phyloP scores from a whole-genome alignment of 2,888 invertebrate genomes.

The Plemyria rubiginata region DNA sequence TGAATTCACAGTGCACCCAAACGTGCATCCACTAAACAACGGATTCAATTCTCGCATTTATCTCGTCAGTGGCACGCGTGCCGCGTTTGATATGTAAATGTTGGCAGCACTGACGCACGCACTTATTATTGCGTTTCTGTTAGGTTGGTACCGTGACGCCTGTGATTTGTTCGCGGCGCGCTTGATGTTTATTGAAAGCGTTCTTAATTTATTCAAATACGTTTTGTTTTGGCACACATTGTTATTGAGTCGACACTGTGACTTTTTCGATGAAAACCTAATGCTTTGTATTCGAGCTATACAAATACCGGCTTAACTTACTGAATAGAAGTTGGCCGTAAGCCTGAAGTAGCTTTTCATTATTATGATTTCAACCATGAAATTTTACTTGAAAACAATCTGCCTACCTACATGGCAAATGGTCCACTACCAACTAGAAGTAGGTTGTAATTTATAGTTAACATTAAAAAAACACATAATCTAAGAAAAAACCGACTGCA shows the following conservation, averaged over 20 bases:
- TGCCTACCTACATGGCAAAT: no score
- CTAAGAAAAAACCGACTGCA: no score
- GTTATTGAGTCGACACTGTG: neutral
- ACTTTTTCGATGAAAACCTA: neutral
- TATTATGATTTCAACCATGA: no score
- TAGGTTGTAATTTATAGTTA: no score
- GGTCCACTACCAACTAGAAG: no score
- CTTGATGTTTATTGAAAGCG: conserved; percentile 28
- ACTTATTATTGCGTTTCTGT: conserved; percentile 44
- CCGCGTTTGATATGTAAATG: conserved; percentile 58
- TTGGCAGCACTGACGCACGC: conserved; percentile 36
- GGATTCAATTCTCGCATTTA: conserved; percentile 38
- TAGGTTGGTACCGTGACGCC: conserved; percentile 31
- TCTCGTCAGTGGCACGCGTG: conserved; percentile 33
- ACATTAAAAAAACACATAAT: no score
- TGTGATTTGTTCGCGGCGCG: conserved; percentile 30
- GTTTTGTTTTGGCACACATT: conserved; percentile 13
- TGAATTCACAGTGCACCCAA: conserved; percentile 7
- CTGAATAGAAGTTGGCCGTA: no score
- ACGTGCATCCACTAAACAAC: conserved; percentile 15
- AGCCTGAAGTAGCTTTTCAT: no score
- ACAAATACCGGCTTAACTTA: no score
- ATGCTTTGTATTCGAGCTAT: no score
- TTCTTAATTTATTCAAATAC: conserved; percentile 27
- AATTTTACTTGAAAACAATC: no score